phyloP scores from a whole-genome alignment of 2,888 invertebrate genomes.

The Scrobipalpa atriplicella region DNA sequence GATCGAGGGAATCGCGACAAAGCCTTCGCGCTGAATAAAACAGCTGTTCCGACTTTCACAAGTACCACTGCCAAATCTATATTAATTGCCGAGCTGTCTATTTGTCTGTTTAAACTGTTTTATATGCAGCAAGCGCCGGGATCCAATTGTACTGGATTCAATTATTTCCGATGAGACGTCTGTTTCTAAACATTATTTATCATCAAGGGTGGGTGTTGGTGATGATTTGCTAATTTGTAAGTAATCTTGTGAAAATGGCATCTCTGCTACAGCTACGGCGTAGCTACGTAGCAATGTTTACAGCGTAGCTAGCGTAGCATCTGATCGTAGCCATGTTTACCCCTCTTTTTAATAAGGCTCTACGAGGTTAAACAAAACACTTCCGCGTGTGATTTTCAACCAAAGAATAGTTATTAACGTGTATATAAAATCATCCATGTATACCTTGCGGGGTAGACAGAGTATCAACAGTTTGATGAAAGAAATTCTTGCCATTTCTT shows the following conservation, averaged over 20 bases:
- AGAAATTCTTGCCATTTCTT: no score
- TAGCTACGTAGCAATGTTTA: no score
- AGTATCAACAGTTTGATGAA: no score
- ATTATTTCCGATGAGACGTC: constrained; percentile 22
- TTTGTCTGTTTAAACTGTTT: constrained; percentile 12
- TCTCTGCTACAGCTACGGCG: no score
- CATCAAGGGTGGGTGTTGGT: neutral
- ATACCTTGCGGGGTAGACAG: no score
- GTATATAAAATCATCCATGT: no score
- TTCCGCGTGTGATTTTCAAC: no score
- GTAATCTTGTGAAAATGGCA: neutral
- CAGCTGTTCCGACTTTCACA: constrained; percentile 9
- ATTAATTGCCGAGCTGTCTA: constrained; percentile 16
- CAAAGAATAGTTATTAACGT: no score
- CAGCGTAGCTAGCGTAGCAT: no score
- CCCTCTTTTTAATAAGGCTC: no score
- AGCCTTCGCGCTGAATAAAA: neutral
- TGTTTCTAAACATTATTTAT: constrained; percentile 18
- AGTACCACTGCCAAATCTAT: neutral
- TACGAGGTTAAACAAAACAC: no score
- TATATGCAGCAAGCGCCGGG: constrained; percentile 17
- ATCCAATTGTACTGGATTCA: constrained; percentile 19
- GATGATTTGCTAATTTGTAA: neutral
- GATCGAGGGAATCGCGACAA: constrained; percentile 5
- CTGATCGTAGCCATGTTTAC: no score